Percentiles rank a stretch among this genome's conserved stretches.
phyloP scores from a whole-genome alignment of 2,113 vertebrate species.

The Xenus cinereus region DNA sequence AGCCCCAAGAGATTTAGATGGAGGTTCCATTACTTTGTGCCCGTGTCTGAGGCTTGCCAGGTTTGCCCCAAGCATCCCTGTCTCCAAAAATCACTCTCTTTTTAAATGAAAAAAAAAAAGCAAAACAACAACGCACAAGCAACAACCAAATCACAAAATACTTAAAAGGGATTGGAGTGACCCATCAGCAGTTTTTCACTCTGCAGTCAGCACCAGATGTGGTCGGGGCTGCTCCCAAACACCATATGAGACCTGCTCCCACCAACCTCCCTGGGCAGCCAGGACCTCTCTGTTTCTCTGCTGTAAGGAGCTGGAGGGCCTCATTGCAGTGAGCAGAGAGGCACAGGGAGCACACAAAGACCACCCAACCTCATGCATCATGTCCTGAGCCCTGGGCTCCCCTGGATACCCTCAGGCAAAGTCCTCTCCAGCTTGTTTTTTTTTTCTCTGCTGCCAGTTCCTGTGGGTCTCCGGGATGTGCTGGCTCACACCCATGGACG shows the following conservation, averaged over 20 bases:
- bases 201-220: neutral
- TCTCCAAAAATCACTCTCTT: neutral
- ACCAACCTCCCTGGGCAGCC: neutral
- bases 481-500: neutral
- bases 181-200: neutral
- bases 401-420: neutral
- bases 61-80: neutral
- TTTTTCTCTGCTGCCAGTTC: neutral
- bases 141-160: neutral
- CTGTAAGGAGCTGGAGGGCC: neutral
- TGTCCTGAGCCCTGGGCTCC: neutral
- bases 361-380: accelerated
- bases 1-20: neutral
- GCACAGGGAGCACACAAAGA: neutral
- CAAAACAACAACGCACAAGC: neutral
- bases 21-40: neutral
- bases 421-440: neutral
- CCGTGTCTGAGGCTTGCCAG: neutral
- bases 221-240: neutral
- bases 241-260: accelerated
- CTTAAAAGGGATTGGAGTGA: neutral
- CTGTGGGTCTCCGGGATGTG: neutral
- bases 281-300: accelerated
- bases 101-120: neutral
- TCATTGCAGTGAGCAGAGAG: accelerated